Evolutionary conservation across 2,888 invertebrate genomes (phyloP).

Genomic region (Apomyelois bistriatella): DNA sequence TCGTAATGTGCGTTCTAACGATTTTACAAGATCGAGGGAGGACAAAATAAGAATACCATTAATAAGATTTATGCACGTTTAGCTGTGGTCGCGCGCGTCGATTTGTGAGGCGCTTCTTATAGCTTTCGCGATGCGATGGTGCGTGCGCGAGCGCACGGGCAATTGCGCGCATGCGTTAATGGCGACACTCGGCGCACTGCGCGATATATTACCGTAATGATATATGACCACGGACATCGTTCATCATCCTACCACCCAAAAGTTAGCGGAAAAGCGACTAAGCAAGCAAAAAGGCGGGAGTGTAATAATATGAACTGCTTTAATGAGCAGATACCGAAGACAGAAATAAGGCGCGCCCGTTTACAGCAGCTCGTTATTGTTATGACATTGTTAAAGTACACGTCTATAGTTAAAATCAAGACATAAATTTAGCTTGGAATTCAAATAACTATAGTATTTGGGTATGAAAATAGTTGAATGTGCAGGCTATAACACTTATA

Average conservation of each 20-base stretch:
- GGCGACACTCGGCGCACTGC: constrained; percentile 75
- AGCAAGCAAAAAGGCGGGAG: constrained; percentile 55
- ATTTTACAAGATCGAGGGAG: constrained; percentile 63
- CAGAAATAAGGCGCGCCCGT: constrained; percentile 73
- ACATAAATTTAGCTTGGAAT: constrained; percentile 41
- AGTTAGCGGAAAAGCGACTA: constrained; percentile 70
- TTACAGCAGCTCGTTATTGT: constrained; percentile 68
- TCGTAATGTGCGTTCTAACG: constrained; percentile 49
- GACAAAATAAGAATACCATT: constrained; percentile 72
- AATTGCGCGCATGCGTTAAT: constrained; percentile 75
- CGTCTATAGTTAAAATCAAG: constrained; percentile 48
- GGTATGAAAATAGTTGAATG: constrained; percentile 20
- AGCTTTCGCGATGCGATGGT: constrained; percentile 51
- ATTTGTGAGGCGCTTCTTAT: constrained; percentile 69
- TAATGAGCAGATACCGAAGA: constrained; percentile 77
- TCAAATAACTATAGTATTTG: constrained; percentile 15
- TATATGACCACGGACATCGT: constrained; percentile 74
- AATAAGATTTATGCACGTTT: constrained; percentile 74
- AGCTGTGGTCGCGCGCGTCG: constrained; percentile 68
- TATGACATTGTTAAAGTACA: constrained; percentile 72
- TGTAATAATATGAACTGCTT: constrained; percentile 48
- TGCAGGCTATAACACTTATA: neutral
- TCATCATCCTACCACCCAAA: constrained; percentile 79
- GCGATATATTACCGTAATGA: constrained; percentile 76
- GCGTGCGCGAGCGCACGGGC: constrained; percentile 48